Percentiles rank a stretch among this genome's conserved stretches.
Evolutionary conservation across 2,113 vertebrate species (phyloP).

Genomic region (Cyanoderma ruficeps): DNA sequence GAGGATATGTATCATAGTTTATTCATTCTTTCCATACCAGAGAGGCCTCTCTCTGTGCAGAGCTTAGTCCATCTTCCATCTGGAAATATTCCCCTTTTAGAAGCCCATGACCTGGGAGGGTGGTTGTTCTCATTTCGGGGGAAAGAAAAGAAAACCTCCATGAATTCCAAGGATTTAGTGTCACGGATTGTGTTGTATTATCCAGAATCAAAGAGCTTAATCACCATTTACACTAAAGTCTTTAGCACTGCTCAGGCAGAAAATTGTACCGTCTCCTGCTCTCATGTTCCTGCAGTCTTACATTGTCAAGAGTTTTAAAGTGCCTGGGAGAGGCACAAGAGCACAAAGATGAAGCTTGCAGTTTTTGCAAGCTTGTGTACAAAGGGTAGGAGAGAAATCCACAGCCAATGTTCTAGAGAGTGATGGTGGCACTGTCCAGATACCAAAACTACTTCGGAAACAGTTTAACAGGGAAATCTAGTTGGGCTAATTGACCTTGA

Average conservation of each 20-base stretch:
- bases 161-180: constrained; percentile 19
- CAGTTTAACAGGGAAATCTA: background rate
- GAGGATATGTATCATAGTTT: background rate
- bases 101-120: background rate
- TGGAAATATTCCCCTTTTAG: constrained; percentile 14
- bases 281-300: background rate
- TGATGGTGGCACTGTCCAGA: background rate
- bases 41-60: background rate
- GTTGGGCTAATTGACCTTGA: background rate
- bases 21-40: constrained; percentile 47
- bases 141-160: constrained; percentile 24
- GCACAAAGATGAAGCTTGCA: background rate
- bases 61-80: background rate
- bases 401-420: background rate
- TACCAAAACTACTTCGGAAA: background rate
- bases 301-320: background rate
- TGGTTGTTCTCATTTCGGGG: background rate
- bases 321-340: background rate
- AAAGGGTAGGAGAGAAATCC: background rate
- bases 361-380: background rate
- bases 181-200: background rate
- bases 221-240: background rate
- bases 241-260: constrained; percentile 1
- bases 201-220: background rate
- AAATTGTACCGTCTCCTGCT: background rate